These are phyloP conservation scores for Brenthis ino DNA, from an alignment of 2,888 invertebrate species.

Conservation along the genomic window DNA sequence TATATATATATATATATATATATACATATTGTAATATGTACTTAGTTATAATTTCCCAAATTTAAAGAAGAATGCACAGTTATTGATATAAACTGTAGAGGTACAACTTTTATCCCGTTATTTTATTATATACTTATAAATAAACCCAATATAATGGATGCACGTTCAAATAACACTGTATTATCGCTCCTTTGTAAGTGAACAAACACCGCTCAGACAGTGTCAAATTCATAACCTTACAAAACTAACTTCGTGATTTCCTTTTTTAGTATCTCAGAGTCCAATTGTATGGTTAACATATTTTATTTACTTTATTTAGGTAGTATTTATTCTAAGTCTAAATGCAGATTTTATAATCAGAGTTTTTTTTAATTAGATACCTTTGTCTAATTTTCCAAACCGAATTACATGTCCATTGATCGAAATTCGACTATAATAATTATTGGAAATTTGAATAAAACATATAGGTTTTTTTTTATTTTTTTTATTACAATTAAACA, in stretches of 20 bases:
- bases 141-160: not conserved
- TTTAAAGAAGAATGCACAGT: too few species aligned
- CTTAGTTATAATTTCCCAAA: too few species aligned
- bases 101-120: too few species aligned
- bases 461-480: too few species aligned
- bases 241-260: slow-evolving; percentile 64
- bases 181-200: slow-evolving; percentile 30
- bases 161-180: slow-evolving; percentile 17
- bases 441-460: too few species aligned
- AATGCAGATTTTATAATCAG: too few species aligned
- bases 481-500: too few species aligned
- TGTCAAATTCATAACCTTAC: slow-evolving; percentile 45
- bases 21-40: not conserved
- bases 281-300: not conserved
- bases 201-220: slow-evolving; percentile 33
- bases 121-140: not conserved
- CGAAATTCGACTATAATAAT: too few species aligned
- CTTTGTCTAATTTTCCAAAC: too few species aligned
- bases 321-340: not conserved
- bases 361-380: too few species aligned
- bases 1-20: slow-evolving; percentile 6
- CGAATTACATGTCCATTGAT: too few species aligned
- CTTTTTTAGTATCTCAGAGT: slow-evolving; percentile 51
- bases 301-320: slow-evolving; percentile 6
- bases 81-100: too few species aligned